phyloP scores from a whole-genome alignment of 64 coral and sea anemone species.

The Anthopleura sola region DNA sequence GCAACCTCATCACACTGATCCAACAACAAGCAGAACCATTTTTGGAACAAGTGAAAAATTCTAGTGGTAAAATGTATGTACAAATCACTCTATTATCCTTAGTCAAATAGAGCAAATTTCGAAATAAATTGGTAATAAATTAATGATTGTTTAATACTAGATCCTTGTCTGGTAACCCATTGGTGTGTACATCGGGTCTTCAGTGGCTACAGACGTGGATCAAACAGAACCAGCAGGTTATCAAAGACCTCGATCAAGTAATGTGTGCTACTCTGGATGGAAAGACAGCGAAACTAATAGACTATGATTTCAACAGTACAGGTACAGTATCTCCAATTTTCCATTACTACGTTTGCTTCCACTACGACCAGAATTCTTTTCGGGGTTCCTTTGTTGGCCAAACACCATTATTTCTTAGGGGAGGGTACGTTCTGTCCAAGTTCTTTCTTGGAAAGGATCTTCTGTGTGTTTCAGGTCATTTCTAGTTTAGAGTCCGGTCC shows the following conservation, averaged over 20 bases:
- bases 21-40: neutral
- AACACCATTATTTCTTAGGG: too few species aligned
- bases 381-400: too few species aligned
- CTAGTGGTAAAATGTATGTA: neutral
- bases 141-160: neutral
- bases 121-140: too few species aligned
- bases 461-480: too few species aligned
- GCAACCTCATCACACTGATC: neutral
- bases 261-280: neutral
- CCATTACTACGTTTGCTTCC: too few species aligned
- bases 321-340: too few species aligned
- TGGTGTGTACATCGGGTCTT: neutral
- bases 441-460: too few species aligned
- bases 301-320: slow-evolving; percentile 8
- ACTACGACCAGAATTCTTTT: too few species aligned
- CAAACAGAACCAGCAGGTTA: neutral
- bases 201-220: slow-evolving; percentile 5
- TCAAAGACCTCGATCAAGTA: neutral
- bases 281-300: neutral
- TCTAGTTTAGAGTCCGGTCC: too few species aligned
- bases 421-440: too few species aligned
- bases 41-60: neutral
- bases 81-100: neutral
- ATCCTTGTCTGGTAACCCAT: neutral
- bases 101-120: too few species aligned